Evolutionary conservation across 2,113 vertebrate species (phyloP).

Genomic region (Ploceus nigricollis): DNA sequence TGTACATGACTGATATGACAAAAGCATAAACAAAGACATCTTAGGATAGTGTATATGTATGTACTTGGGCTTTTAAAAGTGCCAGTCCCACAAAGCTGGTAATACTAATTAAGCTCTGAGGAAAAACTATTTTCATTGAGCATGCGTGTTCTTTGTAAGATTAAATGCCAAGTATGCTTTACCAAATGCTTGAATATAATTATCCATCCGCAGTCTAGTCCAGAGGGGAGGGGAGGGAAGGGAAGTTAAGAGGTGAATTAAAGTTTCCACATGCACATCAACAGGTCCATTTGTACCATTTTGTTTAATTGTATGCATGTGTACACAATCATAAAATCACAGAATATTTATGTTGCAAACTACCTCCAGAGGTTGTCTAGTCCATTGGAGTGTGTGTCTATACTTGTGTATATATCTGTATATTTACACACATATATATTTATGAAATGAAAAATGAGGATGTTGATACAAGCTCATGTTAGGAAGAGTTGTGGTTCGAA

Average conservation of each 20-base stretch:
- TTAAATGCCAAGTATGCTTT: background rate
- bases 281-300: background rate
- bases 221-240: background rate
- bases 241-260: background rate
- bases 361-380: background rate
- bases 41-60: background rate
- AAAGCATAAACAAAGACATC: background rate
- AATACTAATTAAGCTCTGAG: background rate
- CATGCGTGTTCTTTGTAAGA: background rate
- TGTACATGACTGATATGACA: accelerated
- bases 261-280: background rate
- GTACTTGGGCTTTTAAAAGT: background rate
- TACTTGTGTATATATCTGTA: background rate
- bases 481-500: background rate
- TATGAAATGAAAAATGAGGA: background rate
- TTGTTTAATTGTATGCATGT: background rate
- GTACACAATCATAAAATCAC: background rate
- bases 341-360: background rate
- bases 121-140: background rate
- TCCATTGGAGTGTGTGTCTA: accelerated
- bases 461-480: background rate
- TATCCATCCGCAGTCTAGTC: background rate
- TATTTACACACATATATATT: background rate
- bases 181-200: background rate
- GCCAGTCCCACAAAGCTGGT: background rate